Base-by-base conservation (phyloP, 1,140 invertebrate species). In the Ganaspis sp. region DNA sequence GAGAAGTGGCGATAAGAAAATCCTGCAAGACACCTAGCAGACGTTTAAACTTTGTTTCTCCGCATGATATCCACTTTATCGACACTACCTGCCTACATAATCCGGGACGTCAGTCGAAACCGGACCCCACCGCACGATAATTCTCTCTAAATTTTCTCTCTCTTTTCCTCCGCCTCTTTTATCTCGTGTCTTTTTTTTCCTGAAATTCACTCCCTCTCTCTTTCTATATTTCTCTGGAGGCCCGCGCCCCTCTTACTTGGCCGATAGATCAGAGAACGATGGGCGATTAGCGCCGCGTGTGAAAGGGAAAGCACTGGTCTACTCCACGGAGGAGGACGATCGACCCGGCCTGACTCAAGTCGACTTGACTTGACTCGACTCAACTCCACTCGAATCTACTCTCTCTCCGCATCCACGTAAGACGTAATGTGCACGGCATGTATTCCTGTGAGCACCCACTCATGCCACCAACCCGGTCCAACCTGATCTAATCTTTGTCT, bases 231-330 rank as follows among this genome's bases (percentile, higher is more conserved):
- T 45, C 78, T 75, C 77, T 69, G 34, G 73, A 74, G 76, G 74
- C 45, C 42, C 75, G 72, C 77, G 74, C 77, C 74, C 73, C 72
- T 79, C 70, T 75, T 77, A 54, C 70, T 78, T 78, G 64, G 70
- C 73, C 83, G 83, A 88, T 88, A 89, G 88, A 88, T 90, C 86
- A 85, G 83, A 85, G 86, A 85, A 89, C 88, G 88, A 89, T 89
- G 87, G 85, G 86, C 88, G 88, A 90, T 90, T 90, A 89, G 88
- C 84, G 82, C 85, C 87, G 88, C 88, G 88, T 89, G 88, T 90
- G 88, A 90, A 90, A 90, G 88, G 88, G 88, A 90, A 90, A 88
- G 88, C 88, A 89, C 85, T 84, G 87, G 85, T 83, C 87, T 87
- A 81, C 87, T 87, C 74, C 83, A 84, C 83, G 85, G 87, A 87